phyloP scores from a whole-genome alignment of 2,888 invertebrate genomes.

The Drosophila maculinotata region DNA sequence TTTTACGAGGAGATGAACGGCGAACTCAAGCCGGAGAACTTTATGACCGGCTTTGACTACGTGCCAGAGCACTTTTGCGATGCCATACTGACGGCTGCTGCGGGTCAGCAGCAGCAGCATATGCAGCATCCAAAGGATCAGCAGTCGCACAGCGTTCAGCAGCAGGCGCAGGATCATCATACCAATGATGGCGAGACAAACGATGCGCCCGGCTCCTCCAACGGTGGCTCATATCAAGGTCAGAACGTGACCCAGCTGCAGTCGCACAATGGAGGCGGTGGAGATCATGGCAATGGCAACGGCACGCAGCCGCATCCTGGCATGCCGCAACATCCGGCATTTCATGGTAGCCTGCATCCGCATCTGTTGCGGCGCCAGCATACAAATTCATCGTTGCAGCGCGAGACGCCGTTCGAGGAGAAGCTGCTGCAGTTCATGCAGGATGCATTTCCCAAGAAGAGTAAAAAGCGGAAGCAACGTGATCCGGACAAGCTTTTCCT shows the following conservation, averaged over 20 bases:
- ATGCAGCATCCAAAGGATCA: slow-evolving; percentile 81
- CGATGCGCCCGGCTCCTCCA: slow-evolving; percentile 82
- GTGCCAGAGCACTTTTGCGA: slow-evolving; percentile 84
- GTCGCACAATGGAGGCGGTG: slow-evolving; percentile 70
- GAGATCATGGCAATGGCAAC: slow-evolving; percentile 55
- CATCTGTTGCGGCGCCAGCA: slow-evolving; percentile 80
- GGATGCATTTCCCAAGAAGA: slow-evolving; percentile 83
- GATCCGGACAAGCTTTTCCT: slow-evolving; percentile 83
- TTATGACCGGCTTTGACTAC: slow-evolving; percentile 83
- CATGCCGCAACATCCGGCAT: slow-evolving; percentile 82
- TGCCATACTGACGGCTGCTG: slow-evolving; percentile 83
- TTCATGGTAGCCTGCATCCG: slow-evolving; percentile 81
- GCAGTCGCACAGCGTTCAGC: slow-evolving; percentile 76
- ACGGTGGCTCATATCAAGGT: slow-evolving; percentile 78
- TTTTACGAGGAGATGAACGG: slow-evolving; percentile 85
- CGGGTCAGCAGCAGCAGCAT: slow-evolving; percentile 83
- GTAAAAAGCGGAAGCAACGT: slow-evolving; percentile 83
- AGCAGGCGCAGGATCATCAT: slow-evolving; percentile 81
- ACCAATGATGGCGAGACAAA: slow-evolving; percentile 82
- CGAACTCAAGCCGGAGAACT: slow-evolving; percentile 83
- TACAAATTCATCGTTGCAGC: slow-evolving; percentile 72
- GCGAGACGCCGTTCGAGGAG: slow-evolving; percentile 83
- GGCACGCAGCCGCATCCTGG: slow-evolving; percentile 72
- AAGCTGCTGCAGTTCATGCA: slow-evolving; percentile 84
- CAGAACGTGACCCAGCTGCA: slow-evolving; percentile 76